A percentile compares a stretch with the other conserved stretches of the same genome.
These are phyloP conservation scores for Acronicta leporina DNA, from an alignment of 2,888 invertebrate species.

Conservation along the genomic window DNA sequence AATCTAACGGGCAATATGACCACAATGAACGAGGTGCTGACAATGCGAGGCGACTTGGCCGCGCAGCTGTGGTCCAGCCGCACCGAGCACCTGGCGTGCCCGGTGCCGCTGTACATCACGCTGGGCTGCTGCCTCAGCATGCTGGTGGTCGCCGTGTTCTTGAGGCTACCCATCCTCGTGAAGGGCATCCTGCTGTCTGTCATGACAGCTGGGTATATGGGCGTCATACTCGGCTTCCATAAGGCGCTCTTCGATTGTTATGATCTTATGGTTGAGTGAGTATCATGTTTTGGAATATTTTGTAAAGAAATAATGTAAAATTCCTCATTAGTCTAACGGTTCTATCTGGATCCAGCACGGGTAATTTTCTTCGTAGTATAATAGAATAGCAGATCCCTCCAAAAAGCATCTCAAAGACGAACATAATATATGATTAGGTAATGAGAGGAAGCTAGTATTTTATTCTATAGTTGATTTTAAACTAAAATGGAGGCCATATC, in stretches of 20 bases:
- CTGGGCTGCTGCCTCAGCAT: slow-evolving; percentile 95
- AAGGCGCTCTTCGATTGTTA: slow-evolving; percentile 94
- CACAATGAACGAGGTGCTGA: slow-evolving; percentile 85
- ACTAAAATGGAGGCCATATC: too few relatives aligned
- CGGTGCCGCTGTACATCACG: slow-evolving; percentile 96
- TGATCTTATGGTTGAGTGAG: slow-evolving; percentile 93
- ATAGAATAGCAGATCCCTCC: too few relatives aligned
- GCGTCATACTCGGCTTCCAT: slow-evolving; percentile 95
- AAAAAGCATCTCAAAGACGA: too few relatives aligned
- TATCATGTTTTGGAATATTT: slow-evolving; percentile 27
- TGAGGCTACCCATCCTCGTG: slow-evolving; percentile 94
- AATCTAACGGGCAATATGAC: slow-evolving; percentile 84
- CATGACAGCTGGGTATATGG: slow-evolving; percentile 94
- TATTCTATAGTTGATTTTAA: too few relatives aligned
- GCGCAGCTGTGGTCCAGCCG: slow-evolving; percentile 80
- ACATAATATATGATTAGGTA: too few relatives aligned
- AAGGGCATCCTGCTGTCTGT: slow-evolving; percentile 93
- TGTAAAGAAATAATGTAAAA: too few relatives aligned
- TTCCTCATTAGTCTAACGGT: too few relatives aligned
- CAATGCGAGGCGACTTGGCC: slow-evolving; percentile 69
- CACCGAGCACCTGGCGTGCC: slow-evolving; percentile 93
- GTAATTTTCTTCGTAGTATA: too few relatives aligned
- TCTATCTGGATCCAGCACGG: too few relatives aligned
- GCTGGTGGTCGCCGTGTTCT: slow-evolving; percentile 95
- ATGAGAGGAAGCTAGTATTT: too few relatives aligned